A percentile compares a stretch with the other conserved stretches of the same genome.
Conservation (phyloP, 2,888 invertebrate genomes). For the Orthonevra nobilis region DNA sequence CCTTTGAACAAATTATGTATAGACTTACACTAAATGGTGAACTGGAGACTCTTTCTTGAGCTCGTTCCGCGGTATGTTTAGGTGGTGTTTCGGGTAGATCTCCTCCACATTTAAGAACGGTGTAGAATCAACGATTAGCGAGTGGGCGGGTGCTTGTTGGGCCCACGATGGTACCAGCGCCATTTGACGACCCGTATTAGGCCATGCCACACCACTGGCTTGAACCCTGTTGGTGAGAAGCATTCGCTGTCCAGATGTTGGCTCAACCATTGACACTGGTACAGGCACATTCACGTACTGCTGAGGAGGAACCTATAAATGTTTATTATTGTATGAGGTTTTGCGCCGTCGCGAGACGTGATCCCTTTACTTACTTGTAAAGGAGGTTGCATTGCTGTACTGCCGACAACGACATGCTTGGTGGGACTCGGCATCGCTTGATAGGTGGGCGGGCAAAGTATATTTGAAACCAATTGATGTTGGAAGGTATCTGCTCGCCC, state of each 20-base stretch:
- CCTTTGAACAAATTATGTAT: not conserved
- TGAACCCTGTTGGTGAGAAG: slow-evolving; percentile 83
- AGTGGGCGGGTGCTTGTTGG: slow-evolving; percentile 86
- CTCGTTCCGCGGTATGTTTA: slow-evolving; percentile 82
- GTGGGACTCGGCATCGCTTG: slow-evolving; percentile 88
- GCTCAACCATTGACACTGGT: slow-evolving; percentile 96
- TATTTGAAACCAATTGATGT: slow-evolving; percentile 95
- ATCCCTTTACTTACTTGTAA: slow-evolving; percentile 75
- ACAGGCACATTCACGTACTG: slow-evolving; percentile 87
- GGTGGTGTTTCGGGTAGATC: slow-evolving; percentile 83
- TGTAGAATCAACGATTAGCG: slow-evolving; percentile 88
- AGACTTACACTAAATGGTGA: slow-evolving; percentile 80
- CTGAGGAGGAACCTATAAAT: slow-evolving; percentile 86
- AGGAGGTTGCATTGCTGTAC: slow-evolving; percentile 81
- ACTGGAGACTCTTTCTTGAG: slow-evolving; percentile 83
- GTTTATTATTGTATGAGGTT: not conserved
- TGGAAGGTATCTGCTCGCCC: slow-evolving; percentile 91
- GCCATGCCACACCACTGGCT: slow-evolving; percentile 80
- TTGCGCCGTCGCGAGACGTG: not conserved
- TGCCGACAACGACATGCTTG: slow-evolving; percentile 82
- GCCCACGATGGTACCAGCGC: slow-evolving; percentile 92
- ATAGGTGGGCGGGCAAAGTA: slow-evolving; percentile 93
- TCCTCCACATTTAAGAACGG: slow-evolving; percentile 85
- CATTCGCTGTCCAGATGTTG: slow-evolving; percentile 89
- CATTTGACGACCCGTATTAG: slow-evolving; percentile 85